Evolutionary conservation across 1,140 invertebrate species (phyloP).

Genomic region (Popillia japonica): DNA sequence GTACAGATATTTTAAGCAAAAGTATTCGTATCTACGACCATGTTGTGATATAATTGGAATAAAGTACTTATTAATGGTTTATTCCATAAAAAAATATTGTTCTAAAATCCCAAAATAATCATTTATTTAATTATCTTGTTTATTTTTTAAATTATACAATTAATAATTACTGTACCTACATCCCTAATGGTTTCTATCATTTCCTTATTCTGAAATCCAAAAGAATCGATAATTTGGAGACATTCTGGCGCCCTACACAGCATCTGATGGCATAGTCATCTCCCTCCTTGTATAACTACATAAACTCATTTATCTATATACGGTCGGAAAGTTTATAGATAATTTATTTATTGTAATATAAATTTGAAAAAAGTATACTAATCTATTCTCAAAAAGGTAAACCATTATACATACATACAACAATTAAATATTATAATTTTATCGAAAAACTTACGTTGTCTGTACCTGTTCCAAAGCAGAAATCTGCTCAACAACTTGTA

Average conservation of each 20-base stretch:
- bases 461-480: neutral
- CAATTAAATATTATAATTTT: too few species aligned
- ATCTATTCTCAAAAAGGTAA: too few species aligned
- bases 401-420: too few species aligned
- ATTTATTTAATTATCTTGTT: neutral
- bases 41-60: neutral
- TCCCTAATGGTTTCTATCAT: neutral
- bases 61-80: neutral
- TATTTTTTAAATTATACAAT: neutral
- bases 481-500: neutral
- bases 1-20: neutral
- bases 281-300: neutral
- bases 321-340: neutral
- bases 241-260: slow-evolving; percentile 21
- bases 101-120: neutral
- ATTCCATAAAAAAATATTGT: neutral
- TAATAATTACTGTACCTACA: too few species aligned
- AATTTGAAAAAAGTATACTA: neutral
- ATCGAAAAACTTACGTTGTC: neutral
- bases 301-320: neutral
- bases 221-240: slow-evolving; percentile 37
- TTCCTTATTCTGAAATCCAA: slow-evolving; percentile 20
- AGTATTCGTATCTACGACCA: neutral
- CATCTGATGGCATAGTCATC: slow-evolving; percentile 7
- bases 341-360: neutral